A percentile compares a stretch with the other conserved stretches of the same genome.
Conservation (phyloP, 2,113 vertebrate species). For the Pelvicachromis taeniatus region DNA sequence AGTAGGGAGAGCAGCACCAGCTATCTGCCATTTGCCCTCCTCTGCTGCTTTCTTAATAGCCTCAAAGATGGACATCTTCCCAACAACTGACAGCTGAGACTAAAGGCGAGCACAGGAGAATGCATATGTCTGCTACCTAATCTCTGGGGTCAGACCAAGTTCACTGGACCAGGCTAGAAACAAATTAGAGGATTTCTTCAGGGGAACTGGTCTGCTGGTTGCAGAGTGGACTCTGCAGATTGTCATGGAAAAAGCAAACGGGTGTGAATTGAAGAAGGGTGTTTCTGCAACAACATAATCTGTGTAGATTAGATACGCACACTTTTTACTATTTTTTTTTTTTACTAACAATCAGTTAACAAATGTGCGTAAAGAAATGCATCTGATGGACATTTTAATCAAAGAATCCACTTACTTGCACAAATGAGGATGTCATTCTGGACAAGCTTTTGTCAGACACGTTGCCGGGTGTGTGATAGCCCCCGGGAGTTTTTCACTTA, state of each 20-base stretch:
- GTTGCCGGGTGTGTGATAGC: not conserved
- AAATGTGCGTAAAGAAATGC: not conserved
- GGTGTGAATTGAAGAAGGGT: not conserved
- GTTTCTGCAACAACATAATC: not conserved
- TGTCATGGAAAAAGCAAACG: not conserved
- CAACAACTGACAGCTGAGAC: not conserved
- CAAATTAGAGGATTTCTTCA: not conserved
- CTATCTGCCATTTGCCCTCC: conserved; percentile 43
- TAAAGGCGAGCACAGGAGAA: not conserved
- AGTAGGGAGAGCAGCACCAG: conserved; percentile 49
- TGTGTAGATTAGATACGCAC: not conserved
- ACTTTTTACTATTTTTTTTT: not conserved
- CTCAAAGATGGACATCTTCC: not conserved
- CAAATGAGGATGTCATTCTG: not conserved
- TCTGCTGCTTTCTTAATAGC: not conserved
- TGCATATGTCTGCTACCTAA: not conserved
- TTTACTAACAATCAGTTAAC: not conserved
- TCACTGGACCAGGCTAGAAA: conserved; percentile 8
- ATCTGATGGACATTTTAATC: not conserved
- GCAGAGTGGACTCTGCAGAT: not conserved
- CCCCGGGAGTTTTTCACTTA: not conserved
- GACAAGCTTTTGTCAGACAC: not conserved
- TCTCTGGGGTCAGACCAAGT: conserved; percentile 34
- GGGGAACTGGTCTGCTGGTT: not conserved
- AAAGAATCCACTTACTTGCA: not conserved